phyloP scores from a whole-genome alignment of 2,113 vertebrate genomes.

The Tragulus kanchil region DNA sequence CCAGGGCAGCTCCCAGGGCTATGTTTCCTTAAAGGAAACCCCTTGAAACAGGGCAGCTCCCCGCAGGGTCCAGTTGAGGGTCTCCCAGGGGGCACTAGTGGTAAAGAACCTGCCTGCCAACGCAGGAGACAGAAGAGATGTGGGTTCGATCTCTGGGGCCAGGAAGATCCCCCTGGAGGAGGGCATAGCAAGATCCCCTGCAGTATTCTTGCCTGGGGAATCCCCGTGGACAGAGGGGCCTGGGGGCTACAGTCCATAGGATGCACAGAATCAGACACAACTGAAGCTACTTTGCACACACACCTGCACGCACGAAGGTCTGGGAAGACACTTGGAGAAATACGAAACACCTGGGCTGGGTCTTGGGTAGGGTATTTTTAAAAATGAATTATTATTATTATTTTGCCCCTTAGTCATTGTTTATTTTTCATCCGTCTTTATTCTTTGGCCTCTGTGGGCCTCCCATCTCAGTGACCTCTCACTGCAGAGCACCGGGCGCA shows the following conservation, averaged over 20 bases:
- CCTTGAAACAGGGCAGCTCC: too few species aligned
- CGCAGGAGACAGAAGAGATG: not conserved
- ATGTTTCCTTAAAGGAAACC: too few species aligned
- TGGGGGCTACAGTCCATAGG: not conserved
- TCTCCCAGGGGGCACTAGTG: not conserved
- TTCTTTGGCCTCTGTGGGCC: too few species aligned
- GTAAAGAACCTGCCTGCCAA: not conserved
- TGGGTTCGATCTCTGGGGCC: not conserved
- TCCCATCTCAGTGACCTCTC: too few species aligned
- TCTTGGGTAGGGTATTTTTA: not conserved
- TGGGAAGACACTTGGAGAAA: not conserved
- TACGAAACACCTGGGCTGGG: rapidly evolving
- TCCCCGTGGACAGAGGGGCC: not conserved
- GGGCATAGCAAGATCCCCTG: not conserved
- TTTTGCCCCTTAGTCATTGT: too few species aligned
- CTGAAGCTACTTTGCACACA: not conserved
- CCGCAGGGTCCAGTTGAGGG: not conserved
- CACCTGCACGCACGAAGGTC: not conserved
- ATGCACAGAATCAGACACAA: not conserved
- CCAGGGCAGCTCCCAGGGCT: too few species aligned
- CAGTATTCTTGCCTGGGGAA: not conserved
- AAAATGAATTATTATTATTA: too few species aligned
- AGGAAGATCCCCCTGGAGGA: not conserved
- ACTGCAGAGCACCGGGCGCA: too few species aligned
- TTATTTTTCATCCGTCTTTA: too few species aligned